Evolutionary conservation across 2,113 vertebrate species (phyloP).

Genomic region (Callopanchax toddi): DNA sequence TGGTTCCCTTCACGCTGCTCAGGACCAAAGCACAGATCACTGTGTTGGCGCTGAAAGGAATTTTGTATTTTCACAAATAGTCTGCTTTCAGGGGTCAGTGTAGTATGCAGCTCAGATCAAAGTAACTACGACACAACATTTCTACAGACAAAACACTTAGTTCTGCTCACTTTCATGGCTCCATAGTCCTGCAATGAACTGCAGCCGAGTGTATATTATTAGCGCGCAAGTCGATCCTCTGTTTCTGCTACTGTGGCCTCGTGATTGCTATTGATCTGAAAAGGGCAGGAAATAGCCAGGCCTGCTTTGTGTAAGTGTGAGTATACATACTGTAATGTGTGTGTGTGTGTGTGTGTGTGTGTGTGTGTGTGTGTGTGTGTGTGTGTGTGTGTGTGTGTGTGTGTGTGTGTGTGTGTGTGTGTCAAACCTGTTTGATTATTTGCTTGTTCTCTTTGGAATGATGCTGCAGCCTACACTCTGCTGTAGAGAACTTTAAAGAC

Average conservation of each 20-base stretch:
- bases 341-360: constrained; percentile 2
- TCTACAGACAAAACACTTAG: constrained; percentile 2
- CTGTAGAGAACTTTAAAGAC: constrained; percentile 13
- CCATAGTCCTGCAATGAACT: constrained; percentile 12
- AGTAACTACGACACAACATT: constrained; percentile 5
- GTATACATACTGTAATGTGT: no score
- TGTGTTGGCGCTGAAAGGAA: background rate
- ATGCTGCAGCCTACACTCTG: background rate
- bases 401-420: constrained; percentile 11
- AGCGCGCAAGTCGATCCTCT: constrained; percentile 49
- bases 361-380: constrained; percentile 6
- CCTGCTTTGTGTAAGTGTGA: constrained; percentile 7
- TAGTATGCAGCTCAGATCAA: background rate
- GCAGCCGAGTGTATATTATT: constrained; percentile 51
- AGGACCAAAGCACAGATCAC: constrained; percentile 37
- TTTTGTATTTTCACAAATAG: constrained; percentile 18
- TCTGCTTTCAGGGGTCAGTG: constrained; percentile 6
- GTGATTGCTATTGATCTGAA: constrained; percentile 73
- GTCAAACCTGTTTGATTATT: constrained; percentile 4
- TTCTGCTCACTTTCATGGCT: constrained; percentile 22
- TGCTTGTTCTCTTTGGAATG: constrained; percentile 31
- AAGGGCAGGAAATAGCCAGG: constrained; percentile 40
- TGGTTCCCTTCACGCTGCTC: constrained; percentile 11
- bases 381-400: background rate
- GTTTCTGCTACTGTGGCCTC: constrained; percentile 43